These are phyloP conservation scores for Piezodorus guildinii DNA, from an alignment of 1,140 invertebrate genomes.

Conservation along the genomic window DNA sequence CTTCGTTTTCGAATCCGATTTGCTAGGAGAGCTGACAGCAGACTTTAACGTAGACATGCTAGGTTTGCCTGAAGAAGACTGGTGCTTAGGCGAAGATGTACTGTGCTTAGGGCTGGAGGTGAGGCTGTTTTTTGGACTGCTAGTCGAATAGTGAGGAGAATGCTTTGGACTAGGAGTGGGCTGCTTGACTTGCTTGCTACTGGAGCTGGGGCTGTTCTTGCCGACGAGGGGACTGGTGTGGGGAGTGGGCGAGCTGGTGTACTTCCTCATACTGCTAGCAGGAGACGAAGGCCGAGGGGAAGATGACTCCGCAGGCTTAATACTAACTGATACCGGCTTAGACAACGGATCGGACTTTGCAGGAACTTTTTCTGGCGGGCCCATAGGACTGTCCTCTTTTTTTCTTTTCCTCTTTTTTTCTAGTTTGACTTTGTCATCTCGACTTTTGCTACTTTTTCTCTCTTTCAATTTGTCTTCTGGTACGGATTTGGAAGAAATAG, in stretches of 20 bases:
- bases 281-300: conserved; percentile 48
- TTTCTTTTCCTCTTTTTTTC: conserved; percentile 70
- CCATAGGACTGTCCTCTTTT: conserved; percentile 65
- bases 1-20: conserved; percentile 33
- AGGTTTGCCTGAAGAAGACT: conserved; percentile 63
- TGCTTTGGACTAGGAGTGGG: conserved; percentile 56
- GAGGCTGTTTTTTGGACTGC: conserved; percentile 28
- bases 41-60: conserved; percentile 79
- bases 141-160: conserved; percentile 34
- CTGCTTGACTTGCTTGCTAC: conserved; percentile 41
- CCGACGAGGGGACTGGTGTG: conserved; percentile 41
- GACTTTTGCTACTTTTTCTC: conserved; percentile 37
- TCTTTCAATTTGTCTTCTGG: conserved; percentile 52
- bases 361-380: conserved; percentile 68
- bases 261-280: conserved; percentile 49
- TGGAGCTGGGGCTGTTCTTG: conserved; percentile 45
- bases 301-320: conserved; percentile 56
- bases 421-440: conserved; percentile 46
- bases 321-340: conserved; percentile 59
- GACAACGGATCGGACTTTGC: conserved; percentile 54
- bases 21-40: conserved; percentile 48
- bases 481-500: conserved; percentile 40
- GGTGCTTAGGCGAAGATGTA: conserved; percentile 63
- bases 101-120: conserved; percentile 54
- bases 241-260: conserved; percentile 54